phyloP scores from a whole-genome alignment of 1,140 invertebrate genomes.

The Drosophila oshimai region DNA sequence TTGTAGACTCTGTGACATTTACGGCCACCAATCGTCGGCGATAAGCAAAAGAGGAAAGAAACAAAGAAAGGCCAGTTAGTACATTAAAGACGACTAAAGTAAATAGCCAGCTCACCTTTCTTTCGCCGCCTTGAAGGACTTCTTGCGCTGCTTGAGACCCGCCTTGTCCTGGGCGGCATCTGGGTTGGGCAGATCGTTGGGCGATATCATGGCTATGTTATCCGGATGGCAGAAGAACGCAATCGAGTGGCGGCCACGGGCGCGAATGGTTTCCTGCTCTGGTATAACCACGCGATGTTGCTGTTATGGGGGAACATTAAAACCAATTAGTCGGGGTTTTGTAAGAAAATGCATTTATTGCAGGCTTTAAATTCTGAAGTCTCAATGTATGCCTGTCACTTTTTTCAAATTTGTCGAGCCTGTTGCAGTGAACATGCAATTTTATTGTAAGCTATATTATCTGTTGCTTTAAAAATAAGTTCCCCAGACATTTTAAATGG shows the following conservation, averaged over 20 bases:
- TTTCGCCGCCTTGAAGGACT: slow-evolving; percentile 82
- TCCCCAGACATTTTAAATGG: too few relatives aligned
- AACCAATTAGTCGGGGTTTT: background rate
- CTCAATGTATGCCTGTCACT: too few relatives aligned
- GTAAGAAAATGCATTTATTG: too few relatives aligned
- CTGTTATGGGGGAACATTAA: slow-evolving; percentile 70
- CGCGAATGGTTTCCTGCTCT: slow-evolving; percentile 84
- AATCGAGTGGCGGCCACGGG: slow-evolving; percentile 87
- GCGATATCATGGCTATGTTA: slow-evolving; percentile 85
- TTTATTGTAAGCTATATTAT: too few relatives aligned
- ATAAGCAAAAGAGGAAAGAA: slow-evolving; percentile 17
- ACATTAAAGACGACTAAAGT: background rate
- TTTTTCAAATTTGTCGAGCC: too few relatives aligned
- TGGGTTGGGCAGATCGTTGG: slow-evolving; percentile 81
- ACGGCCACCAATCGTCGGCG: slow-evolving; percentile 19
- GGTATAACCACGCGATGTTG: slow-evolving; percentile 89
- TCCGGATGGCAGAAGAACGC: slow-evolving; percentile 90
- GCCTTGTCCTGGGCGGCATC: slow-evolving; percentile 81
- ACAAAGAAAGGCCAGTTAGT: slow-evolving; percentile 23
- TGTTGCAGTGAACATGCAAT: too few relatives aligned
- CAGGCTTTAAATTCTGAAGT: too few relatives aligned
- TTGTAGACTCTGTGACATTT: slow-evolving; percentile 84
- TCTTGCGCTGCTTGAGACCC: slow-evolving; percentile 83
- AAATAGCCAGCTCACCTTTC: slow-evolving; percentile 60
- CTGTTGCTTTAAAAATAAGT: too few relatives aligned